Evolutionary conservation across 2,888 invertebrate species (phyloP), one percentile per base, ranked within the genome.

Genomic region (Diachrysia chrysitis): DNA sequence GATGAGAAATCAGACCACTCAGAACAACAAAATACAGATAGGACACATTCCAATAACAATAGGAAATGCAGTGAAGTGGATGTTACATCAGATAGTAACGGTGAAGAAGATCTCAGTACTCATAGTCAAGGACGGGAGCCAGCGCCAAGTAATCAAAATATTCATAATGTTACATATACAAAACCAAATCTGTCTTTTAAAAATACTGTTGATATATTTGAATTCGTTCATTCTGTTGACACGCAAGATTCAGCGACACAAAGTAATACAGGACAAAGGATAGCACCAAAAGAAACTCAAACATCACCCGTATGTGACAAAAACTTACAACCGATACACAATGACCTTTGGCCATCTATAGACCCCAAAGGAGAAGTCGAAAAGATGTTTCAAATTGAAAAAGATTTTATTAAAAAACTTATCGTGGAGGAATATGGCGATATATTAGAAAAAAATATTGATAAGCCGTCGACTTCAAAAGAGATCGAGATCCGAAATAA

Each of bases 191-290:
- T 95, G 2, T 90, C 94, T 2, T 90, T 95, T 42, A 95, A 95
- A 82, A 89, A 91, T 64, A 83, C 89, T 37, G 90, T 95, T 17
- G 95, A 95, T 62, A 77, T 94, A 64, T 93, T 90, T 79, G 95
- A 95, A 85, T 95, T 88, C 78, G 80, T 95, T 58, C 95, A 94
- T 77, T 87, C 87, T 0, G 85, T 95, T 42, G 91, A 93, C 32
- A 94, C 90, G 1, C 93, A 93, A 78, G 95, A 95, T 58, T 90
- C 85, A 57, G 93, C 91, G 1, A 95, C 94, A 46, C 95, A 95
- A 86, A 95, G 93, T 71, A 87, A 87, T 73, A 73, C 83, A 1
- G 78, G 77, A 0, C 84, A 86, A 59, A 91, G 88, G 83, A 91
- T 92, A 79, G 85, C 87, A n/a, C 87, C 89, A 23, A 95, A 94